These are phyloP conservation scores for Perithous albicinctus DNA, from an alignment of 2,888 invertebrate species.

Conservation along the genomic window DNA sequence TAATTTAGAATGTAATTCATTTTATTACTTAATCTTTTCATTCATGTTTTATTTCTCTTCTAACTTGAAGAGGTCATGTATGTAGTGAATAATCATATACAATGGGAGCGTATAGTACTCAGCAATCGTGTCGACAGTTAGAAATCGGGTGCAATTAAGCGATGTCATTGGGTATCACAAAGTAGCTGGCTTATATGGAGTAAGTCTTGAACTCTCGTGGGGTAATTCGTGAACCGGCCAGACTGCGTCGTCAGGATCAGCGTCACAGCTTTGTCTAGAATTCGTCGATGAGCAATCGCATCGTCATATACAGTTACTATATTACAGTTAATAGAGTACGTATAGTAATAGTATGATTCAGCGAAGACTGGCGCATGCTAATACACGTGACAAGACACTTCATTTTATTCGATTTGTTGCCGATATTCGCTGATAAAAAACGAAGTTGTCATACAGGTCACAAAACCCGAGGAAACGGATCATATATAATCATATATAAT, in stretches of 20 bases:
- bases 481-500: too few species aligned
- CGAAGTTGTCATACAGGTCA: background rate
- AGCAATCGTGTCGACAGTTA: background rate
- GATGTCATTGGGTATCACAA: constrained; percentile 2
- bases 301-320: constrained; percentile 3
- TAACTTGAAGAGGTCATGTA: too few species aligned
- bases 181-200: background rate
- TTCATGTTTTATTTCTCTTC: too few species aligned
- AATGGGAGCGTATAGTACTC: background rate
- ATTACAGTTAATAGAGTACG: background rate
- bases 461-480: too few species aligned
- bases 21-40: too few species aligned
- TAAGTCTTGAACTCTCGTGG: constrained; percentile 12
- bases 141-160: constrained; percentile 1
- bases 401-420: constrained; percentile 1
- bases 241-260: constrained; percentile 5
- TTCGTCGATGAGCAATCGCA: constrained; percentile 15
- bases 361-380: constrained; percentile 28
- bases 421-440: background rate
- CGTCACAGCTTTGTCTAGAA: background rate
- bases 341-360: constrained; percentile 22
- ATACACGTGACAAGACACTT: constrained; percentile 38
- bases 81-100: background rate
- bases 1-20: too few species aligned
- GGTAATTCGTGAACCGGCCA: constrained; percentile 4